Evolutionary conservation across 2,797 vertebrate genomes (phyloP), one percentile per base, ranked within the genome.

Genomic region (Danio jaintianensis): DNA sequence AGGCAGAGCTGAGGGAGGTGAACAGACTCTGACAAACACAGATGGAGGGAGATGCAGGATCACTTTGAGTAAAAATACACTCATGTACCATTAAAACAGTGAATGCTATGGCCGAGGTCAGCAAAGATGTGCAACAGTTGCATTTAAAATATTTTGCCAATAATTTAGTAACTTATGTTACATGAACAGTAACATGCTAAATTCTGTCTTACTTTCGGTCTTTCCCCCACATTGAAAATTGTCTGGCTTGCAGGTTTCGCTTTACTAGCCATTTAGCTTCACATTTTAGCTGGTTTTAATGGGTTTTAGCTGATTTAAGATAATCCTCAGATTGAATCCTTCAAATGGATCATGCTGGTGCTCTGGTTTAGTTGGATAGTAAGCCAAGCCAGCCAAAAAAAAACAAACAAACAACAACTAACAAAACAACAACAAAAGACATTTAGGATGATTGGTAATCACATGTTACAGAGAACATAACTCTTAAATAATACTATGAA

Each of bases 11-110:
- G 47, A 63, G 38, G 43, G 67, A 78, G 36, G 40, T 12, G 70
- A 52, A 48, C 56, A 12, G 56, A 64, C 68, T 71, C 29, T 53
- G 78, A 72, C 47, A 61, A 78, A 70, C 75, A 50, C 55, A 52
- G 55, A 59, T 16, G 53, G 43, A 48, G 75, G 56, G 45, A 42
- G 47, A 69, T 52, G 47, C 47, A 53, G 11, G 52, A 59, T 61
- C 56, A 62, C 18, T 36, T 64, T 67, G 6, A 77, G 63, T 77
- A 58, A 67, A 77, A 63, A 77, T 36, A 36, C 40, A 38, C 40
- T n/a, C 11, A 40, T 5, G 36, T 9, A 16, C 22, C 5, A 22
- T 20, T 7, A 50, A 52, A 75, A 22, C 12, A 22, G 29, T 45
- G 52, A 20, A 43, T 13, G n/a, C 42, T 40, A 16, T 55, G 53